These are phyloP conservation scores for Falco berigora DNA, from an alignment of 2,797 vertebrate species.

Conservation along the genomic window DNA sequence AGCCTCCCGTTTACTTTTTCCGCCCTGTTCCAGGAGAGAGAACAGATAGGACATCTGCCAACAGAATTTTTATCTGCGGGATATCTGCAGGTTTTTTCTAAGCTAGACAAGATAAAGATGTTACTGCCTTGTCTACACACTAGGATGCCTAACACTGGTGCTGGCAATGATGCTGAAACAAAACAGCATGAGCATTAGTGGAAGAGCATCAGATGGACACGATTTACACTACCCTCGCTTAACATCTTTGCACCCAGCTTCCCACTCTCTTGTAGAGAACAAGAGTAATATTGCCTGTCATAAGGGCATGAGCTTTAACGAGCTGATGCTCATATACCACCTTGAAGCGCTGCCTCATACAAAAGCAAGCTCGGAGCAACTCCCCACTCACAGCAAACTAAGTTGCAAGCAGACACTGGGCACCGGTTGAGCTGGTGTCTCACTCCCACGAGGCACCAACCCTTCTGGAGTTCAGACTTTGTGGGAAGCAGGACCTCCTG, in stretches of 20 bases:
- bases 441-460: rapidly evolving
- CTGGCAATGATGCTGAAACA: neutral
- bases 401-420: neutral
- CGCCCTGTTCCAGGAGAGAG: neutral
- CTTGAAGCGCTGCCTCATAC: rapidly evolving
- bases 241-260: neutral
- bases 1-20: neutral
- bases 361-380: neutral
- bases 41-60: neutral
- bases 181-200: neutral
- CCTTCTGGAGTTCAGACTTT: neutral
- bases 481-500: neutral
- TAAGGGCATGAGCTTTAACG: rapidly evolving
- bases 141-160: neutral
- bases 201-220: neutral
- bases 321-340: neutral
- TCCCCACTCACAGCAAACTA: neutral
- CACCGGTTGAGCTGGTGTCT: rapidly evolving
- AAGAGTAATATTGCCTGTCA: neutral
- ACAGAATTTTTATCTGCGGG: neutral
- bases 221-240: neutral
- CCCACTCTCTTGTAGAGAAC: neutral
- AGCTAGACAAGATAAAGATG: neutral
- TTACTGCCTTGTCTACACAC: neutral
- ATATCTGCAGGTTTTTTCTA: neutral